Base-by-base conservation (phyloP, 2,888 invertebrate genomes). In the Coleophora deauratella region DNA sequence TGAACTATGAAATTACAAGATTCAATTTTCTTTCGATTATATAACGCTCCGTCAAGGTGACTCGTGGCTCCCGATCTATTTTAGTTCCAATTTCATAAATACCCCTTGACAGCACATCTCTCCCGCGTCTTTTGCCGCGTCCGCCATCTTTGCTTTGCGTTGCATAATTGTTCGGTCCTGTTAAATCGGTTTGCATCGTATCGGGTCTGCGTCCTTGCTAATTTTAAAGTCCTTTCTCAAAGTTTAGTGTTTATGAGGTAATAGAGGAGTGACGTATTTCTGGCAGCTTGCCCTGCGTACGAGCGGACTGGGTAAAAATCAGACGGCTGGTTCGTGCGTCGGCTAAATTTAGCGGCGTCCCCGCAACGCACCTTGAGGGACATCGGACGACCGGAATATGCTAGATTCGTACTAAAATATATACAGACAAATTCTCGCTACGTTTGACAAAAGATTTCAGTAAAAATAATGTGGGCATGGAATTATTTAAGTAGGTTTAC, bases 251-350 rank as follows among this genome's bases (percentile, higher is more conserved):
- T 79, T 72, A 72, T 82, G 84, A 84, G 80, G 81, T 82, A 81
- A 81, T 65, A 58, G 66, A 63, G 52, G 62, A 60, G 75, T 84
- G 82, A 81, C 81, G 82, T 70, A 50, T 59, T 32, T 56, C 74
- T 87, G 88, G 82, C 84, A 76, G 43, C 61, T 72, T 87, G 88
- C 88, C 88, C 86, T 86, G 66, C 64, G 73, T 78, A 75, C 78
- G 65, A 47, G 45, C 49, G 53, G 60, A 55, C 64, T 59, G 66
- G 65, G 66, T 75, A 78, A 77, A 77, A 78, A 77, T 67, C 61
- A 61, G 68, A 64, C 70, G 60, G 57, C 52, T 54, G 64, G 60
- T 62, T 66, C 66, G 71, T 63, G 67, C 52, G 50, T 10, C 42
- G 50, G 57, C 54, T 74, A 72, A 64, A 67, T 65, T 64, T 74